Base-by-base conservation (phyloP, 2,113 vertebrate species). In the Chloropsis hardwickii region DNA sequence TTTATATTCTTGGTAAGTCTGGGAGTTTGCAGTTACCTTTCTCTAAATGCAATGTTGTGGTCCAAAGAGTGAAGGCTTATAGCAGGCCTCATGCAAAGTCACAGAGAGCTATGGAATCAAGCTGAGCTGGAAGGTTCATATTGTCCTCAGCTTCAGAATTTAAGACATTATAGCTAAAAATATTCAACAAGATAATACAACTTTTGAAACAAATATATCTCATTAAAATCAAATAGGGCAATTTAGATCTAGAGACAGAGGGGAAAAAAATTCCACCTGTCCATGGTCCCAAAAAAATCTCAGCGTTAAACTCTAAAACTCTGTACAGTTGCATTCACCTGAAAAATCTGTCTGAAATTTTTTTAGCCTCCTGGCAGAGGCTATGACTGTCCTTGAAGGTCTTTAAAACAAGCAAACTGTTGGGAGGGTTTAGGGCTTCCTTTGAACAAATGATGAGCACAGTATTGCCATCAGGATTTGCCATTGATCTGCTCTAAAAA, bases 1-100 rank as follows among this genome's bases (percentile, higher is more conserved):
- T 95, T 97, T 99, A 37, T 99, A 99, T 95, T 99, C 99, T 47
- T 99, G 99, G 99, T 99, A 98, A 97, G 98, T 97, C 66, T 82
- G 27, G 20, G 6, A 6, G 7, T 61, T 88, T 87, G 27, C 53
- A 39, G 12, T 73, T 94, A 8, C 48, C 20, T 58, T 27, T 5
- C 24, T 78, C 22, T 61, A 78, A 80, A 22, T 33, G 13, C 25
- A 79, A 0, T 83, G 3, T 60, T 18, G 6, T 44, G 13, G 19
- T 88, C n/a, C 54, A 45, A 6, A 35, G 44, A 37, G 14, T 4
- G 2, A 61, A 73, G 29, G 20, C 13, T 65, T 62, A 15, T 8
- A 40, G 35, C 35, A 45, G 28, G 8, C 51, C 11, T 84, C 18
- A 10, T 53, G 25, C 27, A 64, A 61, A 85, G 17, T 78, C 57